Conservation (phyloP, 2,797 vertebrate genomes). For the Echiichthys vipera region DNA sequence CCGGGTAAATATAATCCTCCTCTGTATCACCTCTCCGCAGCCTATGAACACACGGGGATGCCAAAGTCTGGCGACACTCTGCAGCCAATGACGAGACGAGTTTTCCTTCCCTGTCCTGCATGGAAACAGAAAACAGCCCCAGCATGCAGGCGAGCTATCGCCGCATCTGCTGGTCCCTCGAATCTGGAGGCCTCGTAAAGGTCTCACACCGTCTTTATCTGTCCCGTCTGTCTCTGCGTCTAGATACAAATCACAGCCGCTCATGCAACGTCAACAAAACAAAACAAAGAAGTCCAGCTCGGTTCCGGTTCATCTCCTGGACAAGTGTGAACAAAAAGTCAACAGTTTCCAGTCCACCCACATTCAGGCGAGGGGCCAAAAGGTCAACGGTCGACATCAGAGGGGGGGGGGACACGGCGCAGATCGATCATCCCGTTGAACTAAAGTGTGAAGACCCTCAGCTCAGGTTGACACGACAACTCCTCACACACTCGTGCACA, state of each 20-base stretch:
- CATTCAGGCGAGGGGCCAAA: conserved; percentile 54
- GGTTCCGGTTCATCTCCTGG: conserved; percentile 74
- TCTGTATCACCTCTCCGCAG: conserved; percentile 55
- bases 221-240: conserved; percentile 40
- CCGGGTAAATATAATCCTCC: conserved; percentile 70
- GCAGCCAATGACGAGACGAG: conserved; percentile 69
- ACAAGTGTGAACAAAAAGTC: conserved; percentile 71
- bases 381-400: conserved; percentile 57
- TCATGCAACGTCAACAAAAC: conserved; percentile 44
- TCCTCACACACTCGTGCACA: not conserved
- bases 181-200: conserved; percentile 37
- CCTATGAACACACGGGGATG: conserved; percentile 61
- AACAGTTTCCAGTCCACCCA: conserved; percentile 65
- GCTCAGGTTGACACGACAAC: conserved; percentile 24
- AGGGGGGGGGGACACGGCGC: too few species aligned
- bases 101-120: conserved; percentile 41
- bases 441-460: conserved; percentile 25
- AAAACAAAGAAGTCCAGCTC: conserved; percentile 39
- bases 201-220: conserved; percentile 48
- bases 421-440: conserved; percentile 51
- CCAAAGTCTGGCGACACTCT: conserved; percentile 58
- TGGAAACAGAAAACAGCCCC: conserved; percentile 60
- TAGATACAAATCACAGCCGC: conserved; percentile 66
- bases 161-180: conserved; percentile 52
- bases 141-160: conserved; percentile 72